Evolutionary conservation across 2,888 invertebrate genomes (phyloP).

Genomic region (Priapulus caudatus): DNA sequence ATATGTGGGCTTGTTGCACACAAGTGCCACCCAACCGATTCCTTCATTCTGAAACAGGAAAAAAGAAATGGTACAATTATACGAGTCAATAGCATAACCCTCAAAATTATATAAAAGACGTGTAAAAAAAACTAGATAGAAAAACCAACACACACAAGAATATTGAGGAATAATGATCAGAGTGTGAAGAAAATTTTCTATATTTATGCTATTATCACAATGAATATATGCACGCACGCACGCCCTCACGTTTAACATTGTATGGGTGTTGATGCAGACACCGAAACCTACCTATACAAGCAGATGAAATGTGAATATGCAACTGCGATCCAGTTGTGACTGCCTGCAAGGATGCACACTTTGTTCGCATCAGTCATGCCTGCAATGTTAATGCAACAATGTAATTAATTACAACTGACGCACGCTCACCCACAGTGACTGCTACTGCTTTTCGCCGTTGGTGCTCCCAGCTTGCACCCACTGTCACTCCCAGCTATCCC

Average conservation of each 20-base stretch:
- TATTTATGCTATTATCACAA: too few species aligned
- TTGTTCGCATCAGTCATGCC: conserved; percentile 62
- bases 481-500: not conserved
- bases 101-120: conserved; percentile 6
- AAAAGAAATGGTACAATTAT: conserved; percentile 9
- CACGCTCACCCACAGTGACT: conserved; percentile 9
- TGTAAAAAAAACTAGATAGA: not conserved
- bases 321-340: conserved; percentile 94
- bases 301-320: conserved; percentile 91
- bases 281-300: conserved; percentile 60
- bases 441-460: conserved; percentile 12
- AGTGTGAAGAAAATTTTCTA: too few species aligned
- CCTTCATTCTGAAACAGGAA: conserved; percentile 58
- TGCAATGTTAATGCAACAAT: conserved; percentile 3
- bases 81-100: not conserved
- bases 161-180: too few species aligned
- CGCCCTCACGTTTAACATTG: too few species aligned
- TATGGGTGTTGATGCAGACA: not conserved
- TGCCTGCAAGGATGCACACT: conserved; percentile 85
- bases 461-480: conserved; percentile 8
- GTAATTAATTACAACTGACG: conserved; percentile 5
- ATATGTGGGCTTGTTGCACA: conserved; percentile 86
- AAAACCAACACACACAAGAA: conserved; percentile 8
- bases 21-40: conserved; percentile 91
- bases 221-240: too few species aligned